These are phyloP conservation scores for Sclerodermus sp. DNA, from an alignment of 2,888 invertebrate genomes.

Conservation along the genomic window DNA sequence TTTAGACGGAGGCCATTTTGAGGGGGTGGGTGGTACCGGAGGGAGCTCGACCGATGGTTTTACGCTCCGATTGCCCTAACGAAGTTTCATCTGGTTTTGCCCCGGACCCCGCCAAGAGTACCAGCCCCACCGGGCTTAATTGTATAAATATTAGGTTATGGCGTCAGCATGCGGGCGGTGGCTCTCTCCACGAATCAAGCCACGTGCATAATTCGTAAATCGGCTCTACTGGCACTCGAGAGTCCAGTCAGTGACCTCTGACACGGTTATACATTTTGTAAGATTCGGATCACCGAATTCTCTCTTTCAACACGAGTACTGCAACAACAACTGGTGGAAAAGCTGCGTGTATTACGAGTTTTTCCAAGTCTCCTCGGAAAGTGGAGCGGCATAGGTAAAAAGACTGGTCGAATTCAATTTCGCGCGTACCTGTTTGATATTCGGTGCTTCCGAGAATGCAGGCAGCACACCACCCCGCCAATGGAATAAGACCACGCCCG, in stretches of 20 bases:
- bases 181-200: constrained; percentile 1
- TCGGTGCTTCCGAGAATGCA: no score
- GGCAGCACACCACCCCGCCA: no score
- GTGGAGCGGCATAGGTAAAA: no score
- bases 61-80: constrained; percentile 52
- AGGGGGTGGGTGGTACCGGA: constrained; percentile 23
- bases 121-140: constrained; percentile 44
- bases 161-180: constrained; percentile 31
- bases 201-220: constrained; percentile 25
- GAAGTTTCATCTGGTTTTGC: constrained; percentile 44
- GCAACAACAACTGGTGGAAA: no score
- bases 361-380: no score
- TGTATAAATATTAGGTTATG: constrained; percentile 55
- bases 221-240: background rate
- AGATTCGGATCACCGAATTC: no score
- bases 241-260: constrained; percentile 10
- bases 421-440: no score
- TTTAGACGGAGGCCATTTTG: constrained; percentile 41
- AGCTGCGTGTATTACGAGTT: no score
- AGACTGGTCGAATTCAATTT: no score
- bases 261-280: no score
- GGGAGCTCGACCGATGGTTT: constrained; percentile 44
- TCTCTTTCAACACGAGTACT: no score
- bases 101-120: constrained; percentile 29
- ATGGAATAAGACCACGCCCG: no score